Percentiles rank a stretch among this genome's conserved stretches.
Evolutionary conservation across 2,113 vertebrate species (phyloP).

Genomic region (Polyodon spathula): DNA sequence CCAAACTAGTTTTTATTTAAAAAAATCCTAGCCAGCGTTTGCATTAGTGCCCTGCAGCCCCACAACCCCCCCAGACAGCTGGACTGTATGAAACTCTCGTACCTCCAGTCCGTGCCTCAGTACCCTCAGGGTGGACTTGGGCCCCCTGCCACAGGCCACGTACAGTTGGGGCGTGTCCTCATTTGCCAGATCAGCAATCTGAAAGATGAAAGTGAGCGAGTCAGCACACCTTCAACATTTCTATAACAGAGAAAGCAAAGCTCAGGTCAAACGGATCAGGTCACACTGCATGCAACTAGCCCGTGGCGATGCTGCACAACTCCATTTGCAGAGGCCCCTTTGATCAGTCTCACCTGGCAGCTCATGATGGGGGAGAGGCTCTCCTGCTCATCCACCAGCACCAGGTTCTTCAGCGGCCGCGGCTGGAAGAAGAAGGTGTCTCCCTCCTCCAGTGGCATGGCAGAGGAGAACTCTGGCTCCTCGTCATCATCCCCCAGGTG

Average conservation of each 20-base stretch:
- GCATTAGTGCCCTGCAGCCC: no score
- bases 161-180: constrained; percentile 96
- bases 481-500: constrained; percentile 95
- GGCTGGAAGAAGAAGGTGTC: constrained; percentile 98
- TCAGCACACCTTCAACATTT: neutral
- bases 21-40: no score
- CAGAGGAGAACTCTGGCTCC: constrained; percentile 95
- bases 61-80: no score
- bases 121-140: constrained; percentile 84
- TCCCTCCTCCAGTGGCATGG: constrained; percentile 95
- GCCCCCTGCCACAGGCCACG: constrained; percentile 85
- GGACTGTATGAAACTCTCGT: constrained; percentile 10
- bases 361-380: constrained; percentile 92
- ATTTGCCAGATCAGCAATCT: constrained; percentile 97
- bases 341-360: constrained; percentile 67
- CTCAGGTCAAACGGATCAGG: neutral
- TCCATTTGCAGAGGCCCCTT: neutral
- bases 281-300: neutral
- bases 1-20: no score
- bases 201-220: constrained; percentile 8
- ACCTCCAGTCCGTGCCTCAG: constrained; percentile 94
- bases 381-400: constrained; percentile 89
- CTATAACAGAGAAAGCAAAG: constrained; percentile 1
- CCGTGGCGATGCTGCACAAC: neutral
- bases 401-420: constrained; percentile 89